Conservation (phyloP, 2,113 vertebrate genomes). For the Phrynosoma platyrhinos region DNA sequence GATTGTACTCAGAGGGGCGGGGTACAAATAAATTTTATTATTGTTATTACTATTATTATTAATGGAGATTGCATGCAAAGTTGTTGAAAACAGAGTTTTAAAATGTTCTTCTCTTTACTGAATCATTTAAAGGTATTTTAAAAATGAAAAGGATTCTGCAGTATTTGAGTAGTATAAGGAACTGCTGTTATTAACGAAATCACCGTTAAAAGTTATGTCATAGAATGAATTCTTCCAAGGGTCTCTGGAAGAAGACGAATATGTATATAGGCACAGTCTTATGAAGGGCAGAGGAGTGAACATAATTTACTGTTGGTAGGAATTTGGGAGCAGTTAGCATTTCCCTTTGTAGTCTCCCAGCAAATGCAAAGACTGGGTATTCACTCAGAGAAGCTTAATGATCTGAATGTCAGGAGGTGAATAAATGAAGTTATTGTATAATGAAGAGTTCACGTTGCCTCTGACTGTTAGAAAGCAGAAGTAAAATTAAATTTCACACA, state of each 20-base stretch:
- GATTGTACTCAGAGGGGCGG: too few relatives aligned
- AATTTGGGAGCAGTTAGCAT: slow-evolving; percentile 18
- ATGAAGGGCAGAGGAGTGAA: slow-evolving; percentile 1
- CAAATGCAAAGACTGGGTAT: accelerated
- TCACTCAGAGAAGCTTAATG: background rate
- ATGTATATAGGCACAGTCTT: slow-evolving; percentile 5
- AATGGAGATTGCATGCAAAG: background rate
- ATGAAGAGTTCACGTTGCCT: background rate
- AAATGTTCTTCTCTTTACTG: background rate
- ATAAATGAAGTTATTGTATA: slow-evolving; percentile 36
- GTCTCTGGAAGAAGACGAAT: background rate
- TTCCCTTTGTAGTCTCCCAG: slow-evolving; percentile 22
- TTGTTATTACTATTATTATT: too few relatives aligned
- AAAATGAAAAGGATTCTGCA: background rate
- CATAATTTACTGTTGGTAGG: slow-evolving; percentile 7
- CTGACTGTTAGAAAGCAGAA: slow-evolving; percentile 18
- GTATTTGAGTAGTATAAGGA: slow-evolving; percentile 13
- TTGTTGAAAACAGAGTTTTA: background rate
- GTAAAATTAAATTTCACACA: slow-evolving; percentile 22
- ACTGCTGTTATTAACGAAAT: background rate
- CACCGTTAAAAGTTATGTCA: background rate
- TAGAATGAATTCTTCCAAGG: background rate
- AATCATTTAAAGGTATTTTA: background rate
- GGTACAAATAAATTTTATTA: too few relatives aligned
- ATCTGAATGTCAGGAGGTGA: slow-evolving; percentile 14